Conservation (phyloP, 2,888 invertebrate species). For the Euplagia quadripunctaria region DNA sequence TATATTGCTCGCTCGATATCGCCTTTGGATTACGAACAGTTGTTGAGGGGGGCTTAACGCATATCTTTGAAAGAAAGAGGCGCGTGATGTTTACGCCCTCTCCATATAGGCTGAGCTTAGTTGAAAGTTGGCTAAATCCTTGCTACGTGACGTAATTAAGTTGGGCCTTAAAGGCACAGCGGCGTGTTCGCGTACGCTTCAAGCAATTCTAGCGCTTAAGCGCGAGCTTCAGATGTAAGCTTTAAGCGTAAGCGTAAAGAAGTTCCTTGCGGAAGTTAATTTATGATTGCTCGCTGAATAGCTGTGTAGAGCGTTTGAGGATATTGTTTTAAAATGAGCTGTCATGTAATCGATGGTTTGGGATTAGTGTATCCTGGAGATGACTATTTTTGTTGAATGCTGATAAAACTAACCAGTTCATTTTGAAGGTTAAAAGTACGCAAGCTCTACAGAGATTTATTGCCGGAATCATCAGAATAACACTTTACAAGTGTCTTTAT, state of each 20-base stretch:
- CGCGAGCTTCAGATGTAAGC: constrained; percentile 35
- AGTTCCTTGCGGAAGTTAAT: constrained; percentile 45
- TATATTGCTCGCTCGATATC: constrained; percentile 50
- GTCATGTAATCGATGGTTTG: constrained; percentile 43
- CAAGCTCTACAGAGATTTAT: too few species aligned
- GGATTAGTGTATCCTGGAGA: constrained; percentile 6
- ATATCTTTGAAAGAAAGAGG: constrained; percentile 70
- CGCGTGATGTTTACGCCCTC: constrained; percentile 70
- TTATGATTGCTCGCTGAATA: constrained; percentile 42
- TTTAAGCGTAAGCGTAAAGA: constrained; percentile 36
- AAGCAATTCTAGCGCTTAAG: constrained; percentile 43
- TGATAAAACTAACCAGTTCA: too few species aligned
- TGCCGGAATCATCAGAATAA: too few species aligned
- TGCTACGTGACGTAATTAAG: constrained; percentile 77
- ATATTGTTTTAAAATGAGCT: constrained; percentile 53
- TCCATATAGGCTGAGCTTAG: constrained; percentile 65
- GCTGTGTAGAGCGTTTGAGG: constrained; percentile 43
- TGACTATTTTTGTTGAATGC: not conserved
- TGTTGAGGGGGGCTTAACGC: constrained; percentile 69
- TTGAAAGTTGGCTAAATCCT: constrained; percentile 73
- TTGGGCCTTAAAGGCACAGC: constrained; percentile 55
- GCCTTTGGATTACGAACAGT: constrained; percentile 66
- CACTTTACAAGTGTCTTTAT: too few species aligned
- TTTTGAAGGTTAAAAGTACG: too few species aligned
- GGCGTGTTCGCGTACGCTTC: constrained; percentile 41